Conservation (phyloP, 2,797 vertebrate species). For the Sylvia borin region DNA sequence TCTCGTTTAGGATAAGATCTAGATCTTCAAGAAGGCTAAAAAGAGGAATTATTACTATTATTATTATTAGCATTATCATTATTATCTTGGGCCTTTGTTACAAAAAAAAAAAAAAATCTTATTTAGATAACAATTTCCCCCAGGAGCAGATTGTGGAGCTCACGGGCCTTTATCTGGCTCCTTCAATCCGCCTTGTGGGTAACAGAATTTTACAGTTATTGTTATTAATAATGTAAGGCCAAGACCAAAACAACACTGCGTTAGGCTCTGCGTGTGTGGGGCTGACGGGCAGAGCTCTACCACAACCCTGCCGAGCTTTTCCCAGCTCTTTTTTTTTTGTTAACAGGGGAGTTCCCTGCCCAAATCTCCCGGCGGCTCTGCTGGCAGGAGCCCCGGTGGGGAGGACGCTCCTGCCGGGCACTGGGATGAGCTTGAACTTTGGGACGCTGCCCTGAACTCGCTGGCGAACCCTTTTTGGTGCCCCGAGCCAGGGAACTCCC, state of each 20-base stretch:
- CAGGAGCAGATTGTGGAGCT: conserved; percentile 3
- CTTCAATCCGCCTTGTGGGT: neutral
- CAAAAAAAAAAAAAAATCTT: neutral
- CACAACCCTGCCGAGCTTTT: fast-evolving
- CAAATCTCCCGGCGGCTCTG: fast-evolving
- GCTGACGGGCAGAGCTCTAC: fast-evolving
- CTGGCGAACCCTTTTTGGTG: neutral
- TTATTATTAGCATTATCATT: conserved; percentile 42
- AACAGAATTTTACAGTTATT: conserved; percentile 34
- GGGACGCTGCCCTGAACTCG: neutral
- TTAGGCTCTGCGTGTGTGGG: neutral
- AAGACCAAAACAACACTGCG: neutral
- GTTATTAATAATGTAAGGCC: conserved; percentile 35
- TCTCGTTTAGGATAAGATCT: conserved; percentile 48
- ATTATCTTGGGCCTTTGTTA: neutral
- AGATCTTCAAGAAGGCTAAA: neutral
- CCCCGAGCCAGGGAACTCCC: conserved; percentile 18
- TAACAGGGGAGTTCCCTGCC: neutral
- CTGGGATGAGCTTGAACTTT: conserved; percentile 13
- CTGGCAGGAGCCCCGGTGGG: fast-evolving
- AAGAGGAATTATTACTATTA: conserved; percentile 5
- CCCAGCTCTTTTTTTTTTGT: neutral
- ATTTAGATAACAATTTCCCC: conserved; percentile 48
- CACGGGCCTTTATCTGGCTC: neutral
- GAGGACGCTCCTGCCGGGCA: neutral